Conservation (phyloP, 2,113 vertebrate species). For the Saguinus midas region DNA sequence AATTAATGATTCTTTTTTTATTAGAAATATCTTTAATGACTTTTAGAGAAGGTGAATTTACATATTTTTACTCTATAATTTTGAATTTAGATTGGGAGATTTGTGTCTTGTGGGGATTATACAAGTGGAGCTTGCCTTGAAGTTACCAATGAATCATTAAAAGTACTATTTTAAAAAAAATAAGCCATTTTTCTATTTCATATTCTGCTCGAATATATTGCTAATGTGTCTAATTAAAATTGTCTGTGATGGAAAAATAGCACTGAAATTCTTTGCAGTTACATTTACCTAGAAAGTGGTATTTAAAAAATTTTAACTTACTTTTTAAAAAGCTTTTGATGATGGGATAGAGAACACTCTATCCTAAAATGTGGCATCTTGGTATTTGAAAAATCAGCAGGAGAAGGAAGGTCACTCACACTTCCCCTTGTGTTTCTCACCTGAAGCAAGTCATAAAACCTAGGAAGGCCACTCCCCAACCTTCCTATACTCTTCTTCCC, state of each 20-base stretch:
- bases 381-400: background rate
- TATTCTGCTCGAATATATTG: background rate
- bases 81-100: background rate
- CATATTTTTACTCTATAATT: background rate
- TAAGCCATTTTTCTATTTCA: background rate
- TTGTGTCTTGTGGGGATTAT: background rate
- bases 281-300: background rate
- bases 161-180: background rate
- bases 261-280: background rate
- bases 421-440: background rate
- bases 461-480: background rate
- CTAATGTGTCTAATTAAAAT: background rate
- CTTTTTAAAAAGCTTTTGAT: background rate
- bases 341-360: background rate
- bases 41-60: background rate
- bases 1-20: conserved; percentile 58
- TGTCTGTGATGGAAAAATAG: background rate
- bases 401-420: background rate
- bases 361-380: background rate
- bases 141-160: background rate
- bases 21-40: background rate
- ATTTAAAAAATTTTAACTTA: background rate
- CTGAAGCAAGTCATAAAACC: background rate
- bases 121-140: background rate
- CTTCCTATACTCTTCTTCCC: background rate